These are phyloP conservation scores for Gallinago solitaria DNA, from an alignment of 2,797 vertebrate species.

Conservation along the genomic window DNA sequence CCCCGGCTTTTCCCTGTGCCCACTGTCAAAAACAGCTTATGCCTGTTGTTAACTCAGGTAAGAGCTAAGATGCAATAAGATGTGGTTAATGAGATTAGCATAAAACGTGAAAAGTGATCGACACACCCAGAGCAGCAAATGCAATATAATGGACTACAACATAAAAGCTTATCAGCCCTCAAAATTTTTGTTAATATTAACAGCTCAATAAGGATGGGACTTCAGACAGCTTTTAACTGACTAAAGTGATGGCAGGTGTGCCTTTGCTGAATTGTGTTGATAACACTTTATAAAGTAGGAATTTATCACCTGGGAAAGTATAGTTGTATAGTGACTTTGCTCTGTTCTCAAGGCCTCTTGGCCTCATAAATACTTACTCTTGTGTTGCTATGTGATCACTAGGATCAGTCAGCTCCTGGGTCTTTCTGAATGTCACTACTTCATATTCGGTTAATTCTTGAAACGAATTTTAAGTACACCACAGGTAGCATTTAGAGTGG, in stretches of 20 bases:
- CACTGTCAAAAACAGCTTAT: not conserved
- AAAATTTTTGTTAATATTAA: not conserved
- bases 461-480: not conserved
- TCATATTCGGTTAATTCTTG: not conserved
- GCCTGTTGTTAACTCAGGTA: not conserved
- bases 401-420: not conserved
- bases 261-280: not conserved
- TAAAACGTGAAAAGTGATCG: not conserved
- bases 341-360: not conserved
- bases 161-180: not conserved
- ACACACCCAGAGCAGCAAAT: slow-evolving; percentile 25
- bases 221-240: slow-evolving; percentile 11
- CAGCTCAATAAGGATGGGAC: not conserved
- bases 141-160: not conserved
- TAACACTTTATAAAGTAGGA: not conserved
- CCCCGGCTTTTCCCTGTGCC: not conserved
- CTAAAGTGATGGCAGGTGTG: not conserved
- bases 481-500: not conserved
- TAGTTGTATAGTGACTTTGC: not conserved
- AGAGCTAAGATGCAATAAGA: not conserved
- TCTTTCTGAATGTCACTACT: not conserved
- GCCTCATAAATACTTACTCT: not conserved
- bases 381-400: not conserved
- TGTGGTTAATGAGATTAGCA: slow-evolving; percentile 10
- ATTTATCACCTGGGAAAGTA: not conserved